Percentiles rank a stretch among this genome's conserved stretches.
These are phyloP conservation scores for Reticulitermes speratus DNA, from an alignment of 1,140 invertebrate species.

Conservation along the genomic window DNA sequence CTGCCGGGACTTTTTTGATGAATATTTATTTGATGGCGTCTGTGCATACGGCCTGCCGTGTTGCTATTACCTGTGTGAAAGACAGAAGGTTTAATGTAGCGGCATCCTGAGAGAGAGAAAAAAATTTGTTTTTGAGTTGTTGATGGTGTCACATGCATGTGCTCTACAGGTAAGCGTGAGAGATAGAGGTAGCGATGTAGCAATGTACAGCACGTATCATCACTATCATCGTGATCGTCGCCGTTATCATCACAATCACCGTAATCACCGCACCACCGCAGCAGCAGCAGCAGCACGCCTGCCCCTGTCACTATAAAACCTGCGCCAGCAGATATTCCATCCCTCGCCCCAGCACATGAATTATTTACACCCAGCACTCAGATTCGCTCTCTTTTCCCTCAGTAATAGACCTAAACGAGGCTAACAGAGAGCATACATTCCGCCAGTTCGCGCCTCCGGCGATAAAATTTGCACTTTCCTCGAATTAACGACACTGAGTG, in stretches of 20 bases:
- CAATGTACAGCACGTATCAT: background rate
- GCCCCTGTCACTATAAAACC: background rate
- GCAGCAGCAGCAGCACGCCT: background rate
- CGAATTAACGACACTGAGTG: constrained; percentile 30
- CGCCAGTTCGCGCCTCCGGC: constrained; percentile 27
- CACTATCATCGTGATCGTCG: background rate
- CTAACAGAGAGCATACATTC: constrained; percentile 19
- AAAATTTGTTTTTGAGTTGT: constrained; percentile 12
- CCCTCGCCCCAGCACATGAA: background rate
- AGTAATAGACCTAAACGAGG: constrained; percentile 15
- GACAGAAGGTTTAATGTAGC: constrained; percentile 10
- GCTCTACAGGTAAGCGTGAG: background rate
- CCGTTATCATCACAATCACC: background rate
- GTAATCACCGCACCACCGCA: background rate
- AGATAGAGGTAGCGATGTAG: background rate
- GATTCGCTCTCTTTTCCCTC: background rate
- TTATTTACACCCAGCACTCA: background rate
- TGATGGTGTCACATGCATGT: background rate
- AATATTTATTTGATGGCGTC: constrained; percentile 29
- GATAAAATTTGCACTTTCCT: constrained; percentile 31
- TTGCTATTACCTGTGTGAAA: background rate
- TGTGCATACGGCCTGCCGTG: background rate
- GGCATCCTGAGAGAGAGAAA: background rate
- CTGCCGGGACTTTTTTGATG: constrained; percentile 24
- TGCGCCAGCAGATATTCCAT: background rate